These are phyloP conservation scores for Neoarius graeffei DNA, from an alignment of 2,113 vertebrate species.

Conservation along the genomic window DNA sequence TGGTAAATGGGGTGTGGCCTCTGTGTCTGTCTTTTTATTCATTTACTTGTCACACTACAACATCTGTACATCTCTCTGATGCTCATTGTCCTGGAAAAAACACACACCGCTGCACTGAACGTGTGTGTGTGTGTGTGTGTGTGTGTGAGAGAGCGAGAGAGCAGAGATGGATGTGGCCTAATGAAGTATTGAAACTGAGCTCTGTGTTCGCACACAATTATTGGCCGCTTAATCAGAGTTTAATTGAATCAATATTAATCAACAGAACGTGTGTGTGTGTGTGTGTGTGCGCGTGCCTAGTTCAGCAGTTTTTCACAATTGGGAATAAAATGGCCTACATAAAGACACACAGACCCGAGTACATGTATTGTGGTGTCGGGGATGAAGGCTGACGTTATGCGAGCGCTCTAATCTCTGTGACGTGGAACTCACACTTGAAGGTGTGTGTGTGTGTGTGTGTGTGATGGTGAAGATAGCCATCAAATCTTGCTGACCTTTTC, in stretches of 20 bases:
- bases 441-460: too few relatives aligned
- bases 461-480: neutral
- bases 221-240: conserved; percentile 35
- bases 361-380: neutral
- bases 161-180: conserved; percentile 13
- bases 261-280: neutral
- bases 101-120: neutral
- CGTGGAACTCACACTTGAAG: neutral
- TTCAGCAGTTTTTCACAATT: neutral
- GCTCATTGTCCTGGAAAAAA: neutral
- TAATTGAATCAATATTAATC: conserved; percentile 48
- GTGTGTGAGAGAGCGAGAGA: neutral
- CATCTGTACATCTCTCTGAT: neutral
- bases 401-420: neutral
- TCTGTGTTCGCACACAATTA: conserved; percentile 25
- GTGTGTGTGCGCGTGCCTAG: neutral
- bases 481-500: neutral
- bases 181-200: conserved; percentile 39
- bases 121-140: neutral
- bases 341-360: neutral
- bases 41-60: neutral
- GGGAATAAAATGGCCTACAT: conserved; percentile 2
- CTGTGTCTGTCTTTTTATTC: too few relatives aligned
- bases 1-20: neutral
- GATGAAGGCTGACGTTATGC: neutral